phyloP scores from a whole-genome alignment of 2,888 invertebrate species.

The Cheilosia soror region DNA sequence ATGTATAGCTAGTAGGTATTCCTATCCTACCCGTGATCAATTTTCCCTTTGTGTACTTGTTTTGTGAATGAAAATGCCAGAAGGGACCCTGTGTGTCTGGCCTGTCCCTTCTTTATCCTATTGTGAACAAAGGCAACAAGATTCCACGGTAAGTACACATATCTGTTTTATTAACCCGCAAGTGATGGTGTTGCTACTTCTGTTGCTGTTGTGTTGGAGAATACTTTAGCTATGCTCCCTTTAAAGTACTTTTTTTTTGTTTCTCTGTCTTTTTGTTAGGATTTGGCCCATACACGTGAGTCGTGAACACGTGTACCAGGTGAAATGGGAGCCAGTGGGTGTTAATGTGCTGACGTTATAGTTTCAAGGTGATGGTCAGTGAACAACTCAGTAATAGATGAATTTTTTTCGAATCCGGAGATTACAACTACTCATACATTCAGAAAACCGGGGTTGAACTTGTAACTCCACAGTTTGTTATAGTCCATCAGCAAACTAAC shows the following conservation, averaged over 20 bases:
- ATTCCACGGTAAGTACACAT: constrained; percentile 33
- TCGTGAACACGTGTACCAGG: too few relatives aligned
- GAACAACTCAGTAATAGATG: too few relatives aligned
- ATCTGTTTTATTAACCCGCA: constrained; percentile 48
- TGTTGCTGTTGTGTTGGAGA: background rate
- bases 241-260: constrained; percentile 18
- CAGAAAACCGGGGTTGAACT: too few relatives aligned
- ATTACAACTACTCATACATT: too few relatives aligned
- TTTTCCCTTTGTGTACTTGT: constrained; percentile 29
- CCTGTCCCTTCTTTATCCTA: background rate
- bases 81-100: constrained; percentile 5
- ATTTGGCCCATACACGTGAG: constrained; percentile 2
- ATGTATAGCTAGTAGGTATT: too few relatives aligned
- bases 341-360: too few relatives aligned
- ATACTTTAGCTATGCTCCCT: constrained; percentile 8
- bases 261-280: constrained; percentile 18
- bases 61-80: constrained; percentile 49
- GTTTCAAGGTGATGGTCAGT: too few relatives aligned
- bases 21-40: background rate
- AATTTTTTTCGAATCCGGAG: too few relatives aligned
- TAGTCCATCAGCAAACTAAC: too few relatives aligned
- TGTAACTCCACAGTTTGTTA: too few relatives aligned
- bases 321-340: too few relatives aligned
- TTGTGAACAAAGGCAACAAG: constrained; percentile 41
- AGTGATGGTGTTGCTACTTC: background rate